Base-by-base conservation (phyloP, 2,113 vertebrate species). In the Castor canadensis region DNA sequence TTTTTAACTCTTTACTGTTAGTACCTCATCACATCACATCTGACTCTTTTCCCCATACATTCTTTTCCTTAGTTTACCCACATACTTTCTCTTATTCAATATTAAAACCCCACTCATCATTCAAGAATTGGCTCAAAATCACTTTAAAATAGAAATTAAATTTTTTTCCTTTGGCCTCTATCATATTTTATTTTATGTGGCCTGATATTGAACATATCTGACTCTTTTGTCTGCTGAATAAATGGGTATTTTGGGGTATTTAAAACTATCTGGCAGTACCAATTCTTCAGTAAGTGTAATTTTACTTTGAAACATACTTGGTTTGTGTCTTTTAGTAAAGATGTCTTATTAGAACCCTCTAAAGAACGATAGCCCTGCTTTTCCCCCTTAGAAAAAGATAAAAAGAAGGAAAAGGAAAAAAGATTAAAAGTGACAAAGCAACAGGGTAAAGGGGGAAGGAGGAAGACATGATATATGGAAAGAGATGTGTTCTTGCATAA, bases 171-270 rank as follows among this genome's bases (percentile, higher is more conserved):
- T 76, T 77, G 35, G 54, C 40, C 15, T 88, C n/a, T 54, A 69
- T 77, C 10, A 54, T 58, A 80, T 62, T 85, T 85, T 56, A 54
- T 85, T 89, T 96, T 52, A 56, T 47, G n/a, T 80, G 66, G 79
- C 32, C 64, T 79, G 30, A 75, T 72, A 72, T 17, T 67, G 9
- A 66, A 79, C 49, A 73, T 38, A 6, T 66, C 54, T 87, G 11
- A 86, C 20, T 89, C n/a, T 80, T 45, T n/a, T 28, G 32, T 86
- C 58, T 60, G 40, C 35, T 84, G 43, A 91, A 85, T 85, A 76
- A 84, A 92, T 80, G 56, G 54, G 72, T 89, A 62, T 62, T 95
- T 95, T 45, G 76, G 30, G n/a, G 26, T 81, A 60, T 92, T 91
- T 86, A 38, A 35, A 83, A 83, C 45, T 76, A 95, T 62, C 72